These are phyloP conservation scores for Botia kubotai DNA, from an alignment of 2,797 vertebrate species.

Conservation along the genomic window DNA sequence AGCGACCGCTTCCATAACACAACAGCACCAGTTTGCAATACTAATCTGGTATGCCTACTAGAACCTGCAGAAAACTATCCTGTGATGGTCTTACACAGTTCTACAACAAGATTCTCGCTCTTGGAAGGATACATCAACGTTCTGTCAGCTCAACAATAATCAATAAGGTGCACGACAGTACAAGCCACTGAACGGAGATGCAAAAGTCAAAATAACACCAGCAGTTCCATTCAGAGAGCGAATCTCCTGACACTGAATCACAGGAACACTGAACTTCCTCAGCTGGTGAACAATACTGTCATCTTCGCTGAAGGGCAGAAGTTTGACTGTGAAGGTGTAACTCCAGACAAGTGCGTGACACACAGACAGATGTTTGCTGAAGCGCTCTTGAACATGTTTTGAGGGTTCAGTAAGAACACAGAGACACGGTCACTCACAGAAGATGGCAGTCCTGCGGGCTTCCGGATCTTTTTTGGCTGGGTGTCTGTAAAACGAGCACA, in stretches of 20 bases:
- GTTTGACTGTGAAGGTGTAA: no score
- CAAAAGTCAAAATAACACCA: no score
- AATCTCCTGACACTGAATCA: not conserved
- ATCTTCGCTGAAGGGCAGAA: no score
- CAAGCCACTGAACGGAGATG: no score
- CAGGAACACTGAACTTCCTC: not conserved
- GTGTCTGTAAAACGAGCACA: conserved; percentile 76
- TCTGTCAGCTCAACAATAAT: no score
- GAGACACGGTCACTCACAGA: conserved; percentile 83
- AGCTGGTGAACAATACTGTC: not conserved
- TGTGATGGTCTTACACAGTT: not conserved
- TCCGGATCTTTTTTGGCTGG: conserved; percentile 97
- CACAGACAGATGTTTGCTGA: not conserved
- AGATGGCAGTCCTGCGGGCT: conserved; percentile 96
- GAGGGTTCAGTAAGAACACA: not conserved
- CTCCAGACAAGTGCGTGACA: not conserved
- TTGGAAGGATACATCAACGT: no score
- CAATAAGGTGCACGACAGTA: no score
- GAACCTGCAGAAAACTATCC: not conserved
- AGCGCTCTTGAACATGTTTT: conserved; percentile 63
- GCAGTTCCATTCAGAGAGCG: no score
- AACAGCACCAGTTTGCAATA: not conserved
- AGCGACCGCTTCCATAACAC: conserved; percentile 22
- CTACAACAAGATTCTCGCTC: not conserved
- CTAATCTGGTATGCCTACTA: not conserved